Evolutionary conservation across 2,888 invertebrate genomes (phyloP), one percentile per base, ranked within the genome.

Genomic region (Acleris sparsana): DNA sequence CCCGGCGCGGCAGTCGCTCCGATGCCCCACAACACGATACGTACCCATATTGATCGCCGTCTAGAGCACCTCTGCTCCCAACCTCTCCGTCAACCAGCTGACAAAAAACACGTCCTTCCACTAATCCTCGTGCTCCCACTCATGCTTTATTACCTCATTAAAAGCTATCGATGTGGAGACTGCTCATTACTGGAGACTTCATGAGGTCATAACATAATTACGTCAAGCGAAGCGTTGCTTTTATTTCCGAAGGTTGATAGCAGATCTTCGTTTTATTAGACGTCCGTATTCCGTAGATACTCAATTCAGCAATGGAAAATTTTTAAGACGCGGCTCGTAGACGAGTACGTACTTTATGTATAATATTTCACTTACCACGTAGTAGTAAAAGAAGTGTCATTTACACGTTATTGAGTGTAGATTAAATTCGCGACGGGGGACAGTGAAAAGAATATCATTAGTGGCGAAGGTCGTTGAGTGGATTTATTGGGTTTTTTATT

Each of bases 41-140:
- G 77, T 75, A 78, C 70, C 75, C 67, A 72, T 80, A 83, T 84
- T 79, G 82, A 84, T 84, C 84, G 79, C 58, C 53, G 51, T 33
- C 46, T 39, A 53, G 69, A 53, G 63, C 58, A 63, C 60, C 63
- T 39, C 53, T 55, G 59, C 63, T 63, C 43, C 58, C 67, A 66
- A 66, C 62, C 39, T 11, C 33, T 63, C 68, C 59, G 53, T 43
- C 66, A 53, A 58, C 64, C 73, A 68, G 72, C 70, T 71, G 72
- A 71, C 70, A 69, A 49, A 62, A 60, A 65, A 68, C 65, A 65
- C 39, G 52, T 22, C 57, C 58, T 52, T 63, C 68, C 59, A 69
- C 69, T 68, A 67, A 63, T 69, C 57, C 68, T 55, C 62, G 49
- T 61, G 55, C 55, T 59, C 52, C 48, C 22, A 56, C 56, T 56